Conservation (phyloP, 2,113 vertebrate genomes). For the Paratilapia polleni region DNA sequence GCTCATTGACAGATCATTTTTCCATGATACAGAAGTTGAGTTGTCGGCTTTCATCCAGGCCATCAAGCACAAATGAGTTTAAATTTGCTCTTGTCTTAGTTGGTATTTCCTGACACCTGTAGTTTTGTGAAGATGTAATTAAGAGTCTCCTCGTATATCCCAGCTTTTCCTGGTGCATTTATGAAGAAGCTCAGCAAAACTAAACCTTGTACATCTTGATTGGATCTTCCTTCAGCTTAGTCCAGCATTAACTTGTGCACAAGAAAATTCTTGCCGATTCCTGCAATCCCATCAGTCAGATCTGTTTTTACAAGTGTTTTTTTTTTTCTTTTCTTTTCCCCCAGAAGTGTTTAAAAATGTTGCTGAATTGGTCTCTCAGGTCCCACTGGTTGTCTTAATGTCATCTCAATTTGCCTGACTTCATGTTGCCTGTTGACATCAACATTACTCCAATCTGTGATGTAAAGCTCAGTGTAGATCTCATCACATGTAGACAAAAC, state of each 20-base stretch:
- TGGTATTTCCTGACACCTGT: too few relatives aligned
- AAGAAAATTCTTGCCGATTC: conserved; percentile 26
- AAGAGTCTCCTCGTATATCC: neutral
- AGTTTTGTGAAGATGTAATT: neutral
- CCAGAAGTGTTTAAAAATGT: conserved; percentile 35
- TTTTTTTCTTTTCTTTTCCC: too few relatives aligned
- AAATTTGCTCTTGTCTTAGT: too few relatives aligned
- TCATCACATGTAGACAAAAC: too few relatives aligned
- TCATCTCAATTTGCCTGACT: conserved; percentile 12
- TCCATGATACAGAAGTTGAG: neutral
- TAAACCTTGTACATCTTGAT: conserved; percentile 8
- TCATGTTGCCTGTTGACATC: conserved; percentile 14
- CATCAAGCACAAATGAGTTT: too few relatives aligned
- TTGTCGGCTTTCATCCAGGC: neutral
- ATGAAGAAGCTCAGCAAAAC: conserved; percentile 7
- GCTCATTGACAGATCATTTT: neutral
- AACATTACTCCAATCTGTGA: too few relatives aligned
- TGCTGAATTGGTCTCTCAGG: neutral
- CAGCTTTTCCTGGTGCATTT: conserved; percentile 22
- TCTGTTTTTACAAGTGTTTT: conserved; percentile 13
- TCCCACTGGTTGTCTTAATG: neutral
- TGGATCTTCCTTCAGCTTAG: conserved; percentile 19
- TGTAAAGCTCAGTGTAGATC: too few relatives aligned
- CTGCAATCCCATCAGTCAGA: conserved; percentile 26
- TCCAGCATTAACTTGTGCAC: conserved; percentile 22